A percentile compares a stretch with the other conserved stretches of the same genome.
These are phyloP conservation scores for Symphodus melops DNA, from an alignment of 2,113 vertebrate species.

Conservation along the genomic window DNA sequence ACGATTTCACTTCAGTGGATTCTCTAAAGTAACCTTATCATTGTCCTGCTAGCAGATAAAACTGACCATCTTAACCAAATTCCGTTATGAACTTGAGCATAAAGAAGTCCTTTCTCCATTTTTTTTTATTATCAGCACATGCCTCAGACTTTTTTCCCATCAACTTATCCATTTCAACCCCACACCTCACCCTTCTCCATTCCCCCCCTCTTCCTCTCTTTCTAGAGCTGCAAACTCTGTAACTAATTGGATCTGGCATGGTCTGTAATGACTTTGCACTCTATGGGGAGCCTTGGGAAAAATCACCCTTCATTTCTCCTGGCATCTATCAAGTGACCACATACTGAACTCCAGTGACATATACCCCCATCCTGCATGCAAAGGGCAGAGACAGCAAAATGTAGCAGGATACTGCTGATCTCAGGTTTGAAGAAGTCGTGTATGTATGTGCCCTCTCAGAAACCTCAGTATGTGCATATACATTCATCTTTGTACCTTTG, in stretches of 20 bases:
- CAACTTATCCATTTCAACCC: constrained; percentile 61
- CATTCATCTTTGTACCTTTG: constrained; percentile 6
- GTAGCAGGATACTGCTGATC: constrained; percentile 52
- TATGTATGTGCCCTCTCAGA: constrained; percentile 13
- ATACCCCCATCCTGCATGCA: constrained; percentile 23
- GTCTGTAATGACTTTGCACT: constrained; percentile 79
- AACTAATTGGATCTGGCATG: constrained; percentile 81
- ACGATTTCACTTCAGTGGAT: constrained; percentile 78
- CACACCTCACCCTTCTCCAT: constrained; percentile 47
- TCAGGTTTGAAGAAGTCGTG: constrained; percentile 17
- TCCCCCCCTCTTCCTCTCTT: constrained; percentile 49
- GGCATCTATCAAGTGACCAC: constrained; percentile 78
- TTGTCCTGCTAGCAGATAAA: constrained; percentile 60
- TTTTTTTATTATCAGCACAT: constrained; percentile 46
- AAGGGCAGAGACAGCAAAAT: constrained; percentile 47
- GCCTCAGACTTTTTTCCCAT: constrained; percentile 53
- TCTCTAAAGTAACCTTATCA: constrained; percentile 74
- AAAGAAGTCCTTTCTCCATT: constrained; percentile 47
- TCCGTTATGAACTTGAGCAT: constrained; percentile 53
- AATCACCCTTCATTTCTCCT: constrained; percentile 78
- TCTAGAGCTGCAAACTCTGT: constrained; percentile 74
- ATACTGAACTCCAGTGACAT: constrained; percentile 61
- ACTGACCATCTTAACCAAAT: constrained; percentile 71
- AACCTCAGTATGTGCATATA: not conserved
- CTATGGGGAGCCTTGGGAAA: constrained; percentile 70